These are phyloP conservation scores for Apolygus lucorum DNA, from an alignment of 1,140 invertebrate genomes.

Conservation along the genomic window DNA sequence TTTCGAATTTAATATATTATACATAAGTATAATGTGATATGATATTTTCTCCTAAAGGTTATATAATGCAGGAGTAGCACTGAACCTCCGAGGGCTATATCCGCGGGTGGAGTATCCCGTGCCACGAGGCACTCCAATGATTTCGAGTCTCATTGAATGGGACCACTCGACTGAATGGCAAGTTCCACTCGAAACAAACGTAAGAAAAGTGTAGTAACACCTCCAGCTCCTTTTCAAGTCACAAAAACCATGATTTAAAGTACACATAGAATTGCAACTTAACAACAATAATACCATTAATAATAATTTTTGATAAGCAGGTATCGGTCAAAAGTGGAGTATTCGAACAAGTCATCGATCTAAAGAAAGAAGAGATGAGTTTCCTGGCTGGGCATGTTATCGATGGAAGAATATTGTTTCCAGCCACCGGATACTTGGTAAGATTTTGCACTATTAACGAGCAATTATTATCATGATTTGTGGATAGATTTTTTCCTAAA, in stretches of 20 bases:
- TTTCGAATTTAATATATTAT: too few species aligned
- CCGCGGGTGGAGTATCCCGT: conserved; percentile 72
- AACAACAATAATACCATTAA: too few species aligned
- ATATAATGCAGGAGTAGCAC: conserved; percentile 68
- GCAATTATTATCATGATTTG: too few species aligned
- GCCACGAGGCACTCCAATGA: conserved; percentile 76
- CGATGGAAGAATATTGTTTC: conserved; percentile 88
- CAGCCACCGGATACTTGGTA: conserved; percentile 88
- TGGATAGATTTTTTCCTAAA: too few species aligned
- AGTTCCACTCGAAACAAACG: conserved; percentile 57
- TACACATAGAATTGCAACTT: too few species aligned
- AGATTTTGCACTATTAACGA: conserved; percentile 35
- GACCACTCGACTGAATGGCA: conserved; percentile 76
- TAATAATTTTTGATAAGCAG: too few species aligned
- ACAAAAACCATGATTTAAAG: too few species aligned
- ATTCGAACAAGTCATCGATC: conserved; percentile 55
- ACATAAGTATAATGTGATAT: too few species aligned
- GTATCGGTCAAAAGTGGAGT: too few species aligned
- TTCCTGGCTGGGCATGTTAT: conserved; percentile 84
- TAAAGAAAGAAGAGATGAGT: conserved; percentile 61
- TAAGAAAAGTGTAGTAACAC: too few species aligned
- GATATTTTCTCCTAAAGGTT: too few species aligned
- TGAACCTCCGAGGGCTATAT: conserved; percentile 64
- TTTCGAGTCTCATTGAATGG: conserved; percentile 77
- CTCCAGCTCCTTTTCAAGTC: too few species aligned